A percentile compares a stretch with the other conserved stretches of the same genome.
phyloP scores from a whole-genome alignment of 2,888 invertebrate genomes.

The Sphinx pinastri region DNA sequence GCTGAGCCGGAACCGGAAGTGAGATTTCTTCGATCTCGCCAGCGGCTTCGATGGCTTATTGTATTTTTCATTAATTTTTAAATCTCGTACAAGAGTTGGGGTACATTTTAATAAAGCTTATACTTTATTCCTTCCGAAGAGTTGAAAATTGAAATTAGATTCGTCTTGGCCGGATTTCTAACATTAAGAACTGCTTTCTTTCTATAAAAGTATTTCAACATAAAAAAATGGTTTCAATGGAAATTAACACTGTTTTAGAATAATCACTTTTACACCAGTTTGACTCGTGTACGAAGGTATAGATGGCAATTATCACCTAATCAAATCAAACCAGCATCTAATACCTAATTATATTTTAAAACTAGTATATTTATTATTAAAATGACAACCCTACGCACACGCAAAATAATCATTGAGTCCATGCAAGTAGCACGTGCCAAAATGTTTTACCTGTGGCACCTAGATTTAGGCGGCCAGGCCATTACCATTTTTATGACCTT shows the following conservation, averaged over 20 bases:
- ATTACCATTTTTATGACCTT: conserved; percentile 24
- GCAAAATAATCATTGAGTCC: conserved; percentile 42
- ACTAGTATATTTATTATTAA: neutral
- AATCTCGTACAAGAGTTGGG: neutral
- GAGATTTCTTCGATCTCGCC: conserved; percentile 4
- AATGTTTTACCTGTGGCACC: conserved; percentile 33
- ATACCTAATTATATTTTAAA: too few species aligned
- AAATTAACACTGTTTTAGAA: too few species aligned
- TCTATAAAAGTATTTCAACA: too few species aligned
- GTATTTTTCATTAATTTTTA: conserved; percentile 5
- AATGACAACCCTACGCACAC: conserved; percentile 7
- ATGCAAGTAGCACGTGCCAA: conserved; percentile 44
- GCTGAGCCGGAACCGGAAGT: conserved; percentile 3
- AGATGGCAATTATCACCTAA: too few species aligned
- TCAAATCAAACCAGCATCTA: too few species aligned
- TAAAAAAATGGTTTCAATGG: too few species aligned
- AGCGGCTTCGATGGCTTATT: neutral
- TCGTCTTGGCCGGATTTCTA: too few species aligned
- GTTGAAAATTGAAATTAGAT: too few species aligned
- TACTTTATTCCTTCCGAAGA: neutral
- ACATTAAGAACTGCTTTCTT: too few species aligned
- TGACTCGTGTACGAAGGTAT: too few species aligned
- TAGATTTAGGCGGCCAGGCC: neutral
- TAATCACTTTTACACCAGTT: too few species aligned
- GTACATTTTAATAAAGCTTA: neutral